Conservation (phyloP, 2,888 invertebrate genomes). For the Phytoseiulus persimilis region DNA sequence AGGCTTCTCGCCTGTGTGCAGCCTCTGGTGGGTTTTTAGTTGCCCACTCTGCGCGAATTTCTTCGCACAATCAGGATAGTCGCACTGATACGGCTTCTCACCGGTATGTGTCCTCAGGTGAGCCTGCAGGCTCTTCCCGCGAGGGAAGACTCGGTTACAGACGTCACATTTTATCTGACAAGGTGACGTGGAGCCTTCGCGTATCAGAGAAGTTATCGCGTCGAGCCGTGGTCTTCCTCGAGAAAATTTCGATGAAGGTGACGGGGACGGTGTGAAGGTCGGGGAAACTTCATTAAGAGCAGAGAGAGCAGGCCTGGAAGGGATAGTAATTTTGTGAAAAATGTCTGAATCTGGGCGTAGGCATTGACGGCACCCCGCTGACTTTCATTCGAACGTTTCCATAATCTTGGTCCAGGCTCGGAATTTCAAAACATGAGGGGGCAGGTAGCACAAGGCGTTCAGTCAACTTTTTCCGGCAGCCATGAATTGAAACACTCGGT, state of each 20-base stretch:
- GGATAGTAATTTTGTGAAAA: not conserved
- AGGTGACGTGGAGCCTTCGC: constrained; percentile 62
- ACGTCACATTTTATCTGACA: constrained; percentile 63
- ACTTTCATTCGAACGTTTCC: too few species aligned
- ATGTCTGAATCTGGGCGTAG: too few species aligned
- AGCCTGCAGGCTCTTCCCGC: constrained; percentile 67
- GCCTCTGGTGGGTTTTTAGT: constrained; percentile 65
- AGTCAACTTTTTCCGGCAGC: too few species aligned
- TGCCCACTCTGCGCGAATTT: constrained; percentile 70
- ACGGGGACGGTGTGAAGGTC: constrained; percentile 9
- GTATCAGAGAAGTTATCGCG: constrained; percentile 60
- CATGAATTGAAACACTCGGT: too few species aligned
- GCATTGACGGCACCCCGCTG: too few species aligned
- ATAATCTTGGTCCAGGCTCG: too few species aligned
- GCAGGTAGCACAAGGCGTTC: too few species aligned
- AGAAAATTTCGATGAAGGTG: constrained; percentile 29
- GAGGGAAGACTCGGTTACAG: constrained; percentile 65
- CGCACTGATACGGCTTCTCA: constrained; percentile 65
- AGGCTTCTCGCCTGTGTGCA: constrained; percentile 69
- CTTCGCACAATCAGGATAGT: constrained; percentile 63
- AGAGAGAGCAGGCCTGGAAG: not conserved
- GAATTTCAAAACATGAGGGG: too few species aligned
- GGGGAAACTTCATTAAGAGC: constrained; percentile 13
- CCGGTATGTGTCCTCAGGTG: constrained; percentile 56
- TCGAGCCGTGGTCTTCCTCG: constrained; percentile 65